Conservation (phyloP, 2,888 invertebrate genomes). For the Poecilus cupreus region DNA sequence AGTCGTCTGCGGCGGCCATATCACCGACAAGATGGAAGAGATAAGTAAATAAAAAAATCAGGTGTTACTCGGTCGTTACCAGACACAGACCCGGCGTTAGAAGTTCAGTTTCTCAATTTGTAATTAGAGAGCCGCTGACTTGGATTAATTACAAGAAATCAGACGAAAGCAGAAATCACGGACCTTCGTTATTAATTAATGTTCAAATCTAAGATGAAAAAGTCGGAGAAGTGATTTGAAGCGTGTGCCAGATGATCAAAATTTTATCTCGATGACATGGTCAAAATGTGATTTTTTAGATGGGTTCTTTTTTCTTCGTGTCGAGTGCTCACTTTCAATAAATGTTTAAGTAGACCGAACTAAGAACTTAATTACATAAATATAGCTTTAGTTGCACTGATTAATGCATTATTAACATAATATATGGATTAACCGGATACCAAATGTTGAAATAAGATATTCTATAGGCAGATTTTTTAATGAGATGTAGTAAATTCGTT, state of each 20-base stretch:
- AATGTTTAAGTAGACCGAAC: constrained; percentile 4
- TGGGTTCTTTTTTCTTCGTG: neutral
- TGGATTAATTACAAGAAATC: constrained; percentile 55
- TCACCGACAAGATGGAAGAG: constrained; percentile 47
- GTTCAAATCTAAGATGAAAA: constrained; percentile 38
- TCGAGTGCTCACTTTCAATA: constrained; percentile 13
- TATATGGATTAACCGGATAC: neutral
- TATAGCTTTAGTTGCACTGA: neutral
- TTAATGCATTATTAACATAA: constrained; percentile 22
- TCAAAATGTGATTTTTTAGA: neutral
- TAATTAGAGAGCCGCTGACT: constrained; percentile 57
- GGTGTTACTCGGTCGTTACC: constrained; percentile 42
- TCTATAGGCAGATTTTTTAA: constrained; percentile 4
- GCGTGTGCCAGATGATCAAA: constrained; percentile 36
- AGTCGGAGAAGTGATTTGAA: neutral
- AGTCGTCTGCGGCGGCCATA: constrained; percentile 21
- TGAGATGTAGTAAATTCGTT: constrained; percentile 21
- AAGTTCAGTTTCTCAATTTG: constrained; percentile 51
- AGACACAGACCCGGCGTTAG: constrained; percentile 38
- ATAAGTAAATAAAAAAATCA: constrained; percentile 57
- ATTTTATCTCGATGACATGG: constrained; percentile 30
- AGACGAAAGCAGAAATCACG: constrained; percentile 55
- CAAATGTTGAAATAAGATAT: neutral
- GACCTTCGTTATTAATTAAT: constrained; percentile 52
- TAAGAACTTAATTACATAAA: constrained; percentile 29